Evolutionary conservation across 2,113 vertebrate genomes (phyloP).

Genomic region (Hystrix brachyura): DNA sequence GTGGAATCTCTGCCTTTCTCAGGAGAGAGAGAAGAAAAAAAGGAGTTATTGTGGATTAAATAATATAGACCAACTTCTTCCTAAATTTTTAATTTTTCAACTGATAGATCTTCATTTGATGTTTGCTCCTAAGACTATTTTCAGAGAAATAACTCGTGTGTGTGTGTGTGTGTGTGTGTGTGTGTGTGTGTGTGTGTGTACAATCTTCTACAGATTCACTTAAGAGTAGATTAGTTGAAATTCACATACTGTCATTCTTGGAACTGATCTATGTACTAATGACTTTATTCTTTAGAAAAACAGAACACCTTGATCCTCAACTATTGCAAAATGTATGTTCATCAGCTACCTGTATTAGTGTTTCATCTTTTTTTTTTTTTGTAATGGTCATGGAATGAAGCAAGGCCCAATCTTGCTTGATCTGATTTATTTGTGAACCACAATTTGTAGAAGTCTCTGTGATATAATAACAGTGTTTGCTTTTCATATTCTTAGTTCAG

Average conservation of each 20-base stretch:
- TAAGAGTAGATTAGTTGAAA: neutral
- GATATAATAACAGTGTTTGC: neutral
- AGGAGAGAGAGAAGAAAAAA: neutral
- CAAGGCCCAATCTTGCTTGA: neutral
- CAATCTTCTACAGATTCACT: too few relatives aligned
- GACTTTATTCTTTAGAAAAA: constrained; percentile 43
- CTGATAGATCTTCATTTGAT: neutral
- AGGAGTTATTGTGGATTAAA: too few relatives aligned
- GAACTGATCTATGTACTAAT: constrained; percentile 53
- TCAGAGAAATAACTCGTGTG: neutral
- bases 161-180: neutral
- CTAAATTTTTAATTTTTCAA: neutral
- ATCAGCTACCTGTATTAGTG: constrained; percentile 44
- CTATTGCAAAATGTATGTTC: constrained; percentile 62
- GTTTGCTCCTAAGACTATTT: neutral
- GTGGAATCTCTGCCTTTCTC: neutral
- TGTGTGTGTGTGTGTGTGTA: neutral
- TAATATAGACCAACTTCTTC: neutral
- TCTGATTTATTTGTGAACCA: neutral
- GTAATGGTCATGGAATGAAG: neutral
- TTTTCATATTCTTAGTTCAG: neutral
- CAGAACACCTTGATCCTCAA: constrained; percentile 60
- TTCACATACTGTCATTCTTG: neutral
- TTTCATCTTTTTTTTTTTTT: constrained; percentile 51
- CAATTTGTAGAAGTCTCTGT: neutral